A percentile compares a stretch with the other conserved stretches of the same genome.
Evolutionary conservation across 2,113 vertebrate species (phyloP).

Genomic region (Chamaetylas fuelleborni): DNA sequence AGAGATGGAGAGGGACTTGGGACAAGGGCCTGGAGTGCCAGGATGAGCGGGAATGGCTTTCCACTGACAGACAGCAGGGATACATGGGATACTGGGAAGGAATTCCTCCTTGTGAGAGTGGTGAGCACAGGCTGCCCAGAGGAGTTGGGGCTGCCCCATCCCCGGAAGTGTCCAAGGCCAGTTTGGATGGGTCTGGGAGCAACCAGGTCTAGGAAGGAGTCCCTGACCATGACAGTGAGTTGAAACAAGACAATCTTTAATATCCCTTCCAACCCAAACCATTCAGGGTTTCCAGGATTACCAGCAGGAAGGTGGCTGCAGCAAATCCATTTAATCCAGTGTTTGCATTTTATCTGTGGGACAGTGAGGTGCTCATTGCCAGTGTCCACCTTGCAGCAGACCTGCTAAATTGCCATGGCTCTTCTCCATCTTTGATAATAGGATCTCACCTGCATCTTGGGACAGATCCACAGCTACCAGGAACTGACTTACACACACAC

Average conservation of each 20-base stretch:
- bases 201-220: fast-evolving
- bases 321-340: neutral
- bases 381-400: neutral
- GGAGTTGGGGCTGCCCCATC: neutral
- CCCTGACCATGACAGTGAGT: neutral
- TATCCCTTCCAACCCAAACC: neutral
- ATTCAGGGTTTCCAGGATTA: neutral
- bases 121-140: too few relatives aligned
- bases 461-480: neutral
- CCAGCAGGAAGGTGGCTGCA: neutral
- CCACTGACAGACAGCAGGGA: neutral
- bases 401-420: neutral
- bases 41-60: neutral
- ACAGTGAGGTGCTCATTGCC: neutral
- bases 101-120: neutral
- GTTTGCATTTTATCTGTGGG: neutral
- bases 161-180: neutral
- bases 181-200: neutral
- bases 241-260: neutral
- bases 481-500: neutral
- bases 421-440: neutral
- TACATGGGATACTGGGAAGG: neutral
- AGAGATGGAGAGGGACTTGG: neutral
- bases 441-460: neutral
- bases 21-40: neutral